Base-by-base conservation (phyloP, 2,797 vertebrate genomes). In the Sebastes reedi region DNA sequence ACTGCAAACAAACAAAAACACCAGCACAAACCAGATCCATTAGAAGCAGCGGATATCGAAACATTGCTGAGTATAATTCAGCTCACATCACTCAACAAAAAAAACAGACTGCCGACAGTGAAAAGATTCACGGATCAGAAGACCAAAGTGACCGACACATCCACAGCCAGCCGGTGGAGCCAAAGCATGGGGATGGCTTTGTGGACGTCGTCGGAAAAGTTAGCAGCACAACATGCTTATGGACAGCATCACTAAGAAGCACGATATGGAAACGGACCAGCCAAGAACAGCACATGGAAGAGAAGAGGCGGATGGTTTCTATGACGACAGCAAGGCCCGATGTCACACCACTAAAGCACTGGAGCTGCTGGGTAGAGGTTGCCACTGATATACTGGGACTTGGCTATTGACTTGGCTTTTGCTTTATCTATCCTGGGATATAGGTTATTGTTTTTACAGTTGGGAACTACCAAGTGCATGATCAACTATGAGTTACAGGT, bases 151-250 rank as follows among this genome's bases (percentile, higher is more conserved):
- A 64, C 75, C 73, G 5, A 64, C 81, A 79, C 80, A 77, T 62
- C 82, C 77, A 81, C 73, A 71, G 71, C 16, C 55, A 80, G 79
- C 46, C 62, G 3, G 46, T 65, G 56, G 56, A 74, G 86, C 83
- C 82, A 36, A 85, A 92, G 87, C 90, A 79, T 20, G 85, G 88
- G 74, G 82, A 85, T 81, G 92, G 71, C 83, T 61, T 75, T 62
- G 81, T 61, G 76, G 76, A 89, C 42, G 60, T 65, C 8, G 16
- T 42, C 39, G 2, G 39, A 68, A 50, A 30, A 64, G 75, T 72
- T 74, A 79, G 85, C 66, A 71, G 83, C 85, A 78, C 72, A 73
- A 88, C 94, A 94, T 92, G 91, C 91, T 77, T 1, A 77, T 79
- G 67, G 69, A 87, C 64, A 65, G 22, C 6, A 25, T 71, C 69